Conservation (phyloP, 2,797 vertebrate genomes). For the Rhadinocentrus ornatus region DNA sequence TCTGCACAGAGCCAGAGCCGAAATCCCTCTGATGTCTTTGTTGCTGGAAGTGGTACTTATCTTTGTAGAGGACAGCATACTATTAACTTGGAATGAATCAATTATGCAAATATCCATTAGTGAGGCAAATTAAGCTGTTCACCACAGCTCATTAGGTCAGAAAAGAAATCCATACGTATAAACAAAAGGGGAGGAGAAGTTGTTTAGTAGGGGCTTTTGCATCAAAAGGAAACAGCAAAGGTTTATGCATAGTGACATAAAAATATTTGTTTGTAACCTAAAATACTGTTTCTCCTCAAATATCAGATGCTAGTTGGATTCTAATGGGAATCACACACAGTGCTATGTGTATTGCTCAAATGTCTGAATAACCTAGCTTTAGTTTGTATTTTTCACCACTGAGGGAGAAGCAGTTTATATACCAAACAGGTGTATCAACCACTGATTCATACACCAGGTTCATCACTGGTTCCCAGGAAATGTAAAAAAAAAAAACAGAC, state of each 20-base stretch:
- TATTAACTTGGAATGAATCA: conserved; percentile 43
- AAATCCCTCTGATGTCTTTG: conserved; percentile 29
- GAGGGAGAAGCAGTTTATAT: background rate
- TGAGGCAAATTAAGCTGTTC: conserved; percentile 37
- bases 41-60: conserved; percentile 29
- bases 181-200: background rate
- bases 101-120: conserved; percentile 30
- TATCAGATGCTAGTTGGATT: background rate
- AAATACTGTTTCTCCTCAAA: background rate
- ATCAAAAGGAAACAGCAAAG: background rate
- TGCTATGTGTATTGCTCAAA: background rate
- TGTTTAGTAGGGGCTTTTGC: background rate
- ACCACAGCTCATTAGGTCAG: conserved; percentile 22
- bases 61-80: conserved; percentile 41
- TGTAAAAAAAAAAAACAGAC: background rate
- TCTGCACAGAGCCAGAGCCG: conserved; percentile 6
- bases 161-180: conserved; percentile 3
- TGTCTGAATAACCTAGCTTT: background rate
- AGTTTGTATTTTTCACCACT: background rate
- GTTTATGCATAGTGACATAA: background rate
- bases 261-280: background rate
- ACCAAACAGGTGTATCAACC: background rate
- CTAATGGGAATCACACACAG: background rate
- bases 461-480: background rate
- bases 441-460: too few relatives aligned